These are phyloP conservation scores for Tinamus guttatus DNA, from an alignment of 2,113 vertebrate species.

Conservation along the genomic window DNA sequence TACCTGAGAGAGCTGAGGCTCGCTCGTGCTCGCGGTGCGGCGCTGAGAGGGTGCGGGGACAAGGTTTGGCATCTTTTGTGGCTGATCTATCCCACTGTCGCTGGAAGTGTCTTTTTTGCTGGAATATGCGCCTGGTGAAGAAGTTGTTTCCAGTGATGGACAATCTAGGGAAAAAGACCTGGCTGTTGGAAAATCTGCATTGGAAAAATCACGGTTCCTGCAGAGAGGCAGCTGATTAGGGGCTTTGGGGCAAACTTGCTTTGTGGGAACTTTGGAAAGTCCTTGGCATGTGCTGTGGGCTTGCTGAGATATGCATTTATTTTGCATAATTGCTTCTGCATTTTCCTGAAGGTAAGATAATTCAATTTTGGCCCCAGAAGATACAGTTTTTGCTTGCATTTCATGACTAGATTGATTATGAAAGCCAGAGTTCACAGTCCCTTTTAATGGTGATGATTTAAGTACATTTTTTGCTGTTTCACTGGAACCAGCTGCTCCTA, in stretches of 20 bases:
- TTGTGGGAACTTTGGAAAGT: conserved; percentile 79
- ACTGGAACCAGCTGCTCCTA: conserved; percentile 57
- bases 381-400: conserved; percentile 74
- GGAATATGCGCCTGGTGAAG: conserved; percentile 71
- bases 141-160: conserved; percentile 69
- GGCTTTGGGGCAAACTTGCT: conserved; percentile 75
- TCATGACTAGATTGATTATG: conserved; percentile 78
- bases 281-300: conserved; percentile 72
- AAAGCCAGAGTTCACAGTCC: conserved; percentile 37
- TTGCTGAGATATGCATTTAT: conserved; percentile 71
- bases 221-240: conserved; percentile 78
- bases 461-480: conserved; percentile 43
- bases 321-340: conserved; percentile 75
- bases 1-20: conserved; percentile 74
- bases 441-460: conserved; percentile 64
- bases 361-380: conserved; percentile 75
- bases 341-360: conserved; percentile 61
- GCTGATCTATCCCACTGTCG: conserved; percentile 66
- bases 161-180: conserved; percentile 71
- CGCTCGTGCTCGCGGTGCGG: conserved; percentile 49
- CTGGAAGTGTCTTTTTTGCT: conserved; percentile 68
- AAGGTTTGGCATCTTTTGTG: conserved; percentile 69
- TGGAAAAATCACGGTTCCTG: conserved; percentile 63
- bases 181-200: conserved; percentile 69
- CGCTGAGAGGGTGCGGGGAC: conserved; percentile 67